Base-by-base conservation (phyloP, 2,797 vertebrate species). In the Takifugu ocellatus region DNA sequence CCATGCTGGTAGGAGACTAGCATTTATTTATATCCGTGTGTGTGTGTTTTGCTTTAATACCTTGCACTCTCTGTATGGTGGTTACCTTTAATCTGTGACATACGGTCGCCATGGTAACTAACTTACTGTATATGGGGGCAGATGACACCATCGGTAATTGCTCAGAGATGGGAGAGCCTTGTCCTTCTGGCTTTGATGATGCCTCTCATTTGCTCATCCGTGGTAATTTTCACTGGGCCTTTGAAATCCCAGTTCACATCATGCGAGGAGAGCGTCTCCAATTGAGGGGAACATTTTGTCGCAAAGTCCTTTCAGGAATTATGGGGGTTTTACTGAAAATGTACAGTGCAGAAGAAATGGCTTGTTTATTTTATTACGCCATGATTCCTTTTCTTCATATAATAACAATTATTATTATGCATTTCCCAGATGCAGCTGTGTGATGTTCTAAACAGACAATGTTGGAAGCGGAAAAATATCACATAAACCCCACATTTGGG, bases 81-180 rank as follows among this genome's bases (percentile, higher is more conserved):
- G 66, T 79, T 54, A 48, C n/a, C 58, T 47, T 65, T 48, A 49
- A 39, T 39, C 65, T 56, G 27, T 74, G 49, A 33, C 54, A 63
- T 74, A 67, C 63, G 58, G 78, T 86, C 75, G 56, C 84, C 74
- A 85, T 87, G 81, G 82, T 72, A 84, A 88, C 84, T 42, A 54
- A 61, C 57, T 62, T 67, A 68, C 57, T 56, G 42, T 59, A 63
- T 63, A 42, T 74, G 45, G 33, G 31, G 16, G 24, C 25, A 47
- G 11, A 61, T 43, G 59, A 66, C 25, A 31, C 2, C 5, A 11
- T n/a, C 36, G 16, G 21, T 65, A 59, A 62, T 48, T 26, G 36
- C 5, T 25, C 2, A 26, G n/a, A 43, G 52, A 47, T 2, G 46
- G 49, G 39, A 50, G 39, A 62, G 43, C 43, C 17, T 69, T 9